Conservation (phyloP, 2,888 invertebrate genomes). For the Meta bourneti region DNA sequence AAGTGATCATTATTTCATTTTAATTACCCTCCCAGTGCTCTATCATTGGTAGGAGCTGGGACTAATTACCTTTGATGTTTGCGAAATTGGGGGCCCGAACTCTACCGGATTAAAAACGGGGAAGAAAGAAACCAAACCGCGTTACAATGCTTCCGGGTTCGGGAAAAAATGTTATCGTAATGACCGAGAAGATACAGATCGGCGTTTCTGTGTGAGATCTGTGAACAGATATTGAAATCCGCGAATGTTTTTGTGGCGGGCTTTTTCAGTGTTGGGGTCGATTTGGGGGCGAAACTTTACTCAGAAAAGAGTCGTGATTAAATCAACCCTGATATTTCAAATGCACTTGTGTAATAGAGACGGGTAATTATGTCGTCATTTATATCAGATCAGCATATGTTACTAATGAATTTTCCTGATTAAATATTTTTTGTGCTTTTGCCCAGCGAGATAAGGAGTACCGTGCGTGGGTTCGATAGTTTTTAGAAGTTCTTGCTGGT, state of each 20-base stretch:
- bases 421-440: too few species aligned
- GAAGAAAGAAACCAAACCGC: not conserved
- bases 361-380: too few species aligned
- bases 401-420: too few species aligned
- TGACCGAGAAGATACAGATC: slow-evolving; percentile 41
- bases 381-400: too few species aligned
- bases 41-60: slow-evolving; percentile 37
- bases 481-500: too few species aligned
- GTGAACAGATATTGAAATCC: not conserved
- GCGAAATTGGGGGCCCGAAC: slow-evolving; percentile 5
- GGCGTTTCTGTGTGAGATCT: not conserved
- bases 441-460: too few species aligned
- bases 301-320: too few species aligned
- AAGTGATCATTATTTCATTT: slow-evolving; percentile 64
- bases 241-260: not conserved
- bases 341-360: too few species aligned
- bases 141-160: not conserved
- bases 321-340: too few species aligned
- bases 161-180: slow-evolving; percentile 11
- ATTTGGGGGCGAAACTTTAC: too few species aligned
- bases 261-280: too few species aligned
- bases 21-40: slow-evolving; percentile 52
- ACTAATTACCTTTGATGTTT: slow-evolving; percentile 68
- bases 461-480: too few species aligned
- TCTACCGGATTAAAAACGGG: slow-evolving; percentile 18